Evolutionary conservation across 2,888 invertebrate species (phyloP), one percentile per base, ranked within the genome.

Genomic region (Sinohyriopsis cumingii): DNA sequence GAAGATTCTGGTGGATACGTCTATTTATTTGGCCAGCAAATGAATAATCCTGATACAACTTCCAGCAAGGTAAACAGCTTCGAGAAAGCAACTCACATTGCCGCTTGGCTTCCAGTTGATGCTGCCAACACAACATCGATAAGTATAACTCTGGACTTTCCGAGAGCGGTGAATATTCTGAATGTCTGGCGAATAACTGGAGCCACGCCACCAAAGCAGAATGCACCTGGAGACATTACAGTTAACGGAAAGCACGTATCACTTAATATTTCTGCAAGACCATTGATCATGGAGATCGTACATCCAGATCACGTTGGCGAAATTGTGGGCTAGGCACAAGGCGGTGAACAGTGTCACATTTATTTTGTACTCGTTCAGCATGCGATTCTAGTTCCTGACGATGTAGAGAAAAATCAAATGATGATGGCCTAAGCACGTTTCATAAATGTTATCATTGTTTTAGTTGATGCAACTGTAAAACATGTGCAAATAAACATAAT

Each of bases 71-170:
- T 28, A 18, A 63, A 62, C 7, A 7, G 60, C 18, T 59, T 71
- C 7, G 20, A 28, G 18, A 61, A 64, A 18, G 71, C 75, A 3
- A 76, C 84, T 1, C 79, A 82, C 59, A 28, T 84, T 3, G 73
- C 79, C 28, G 84, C 77, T n/a, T 84, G 84, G 84, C 70, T 79
- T 59, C 84, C 84, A 1, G 63, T 78, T 5, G 77, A 73, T 56
- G 74, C 71, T 57, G 28, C 61, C 15, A 65, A 68, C 57, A 59
- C 24, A 1, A 53, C 59, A 19, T 57, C 65, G 7, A 25, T n/a
- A 4, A 19, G 19, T 18, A 56, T 69, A 24, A 25, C 59, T 5
- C 33, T 76, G 18, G 15, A 28, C 12, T 28, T 76, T 5, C 65
- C 73, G 12, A 45, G 45, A 9, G 12, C 12, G 4, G 45, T 45